Evolutionary conservation across 2,797 vertebrate genomes (phyloP), one percentile per base, ranked within the genome.

Genomic region (Rhadinocentrus ornatus): DNA sequence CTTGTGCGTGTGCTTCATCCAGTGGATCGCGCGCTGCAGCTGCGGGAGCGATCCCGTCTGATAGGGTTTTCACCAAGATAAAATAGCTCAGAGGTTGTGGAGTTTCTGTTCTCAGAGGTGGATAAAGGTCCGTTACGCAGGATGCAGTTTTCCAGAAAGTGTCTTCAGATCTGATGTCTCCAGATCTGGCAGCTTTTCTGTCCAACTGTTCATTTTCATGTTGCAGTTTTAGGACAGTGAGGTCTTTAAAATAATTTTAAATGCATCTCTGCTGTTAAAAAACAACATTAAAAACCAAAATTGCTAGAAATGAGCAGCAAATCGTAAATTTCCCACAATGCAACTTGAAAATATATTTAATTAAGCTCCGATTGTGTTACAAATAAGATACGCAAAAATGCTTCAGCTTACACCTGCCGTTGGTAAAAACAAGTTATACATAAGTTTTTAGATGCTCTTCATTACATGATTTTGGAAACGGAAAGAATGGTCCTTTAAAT

Each of bases 91-190:
- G 34, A 69, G 66, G 68, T 34, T 71, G 62, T 44, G 65, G 6
- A 20, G 24, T 3, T 41, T 16, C 44, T 39, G 48, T 3, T 39
- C 68, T 70, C 75, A 57, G 48, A 73, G 48, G 56, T 70, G 76
- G 62, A 70, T 20, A 32, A 27, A 10, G 32, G 65, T 13, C 65
- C 64, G 11, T 76, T 63, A 53, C 27, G 68, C 65, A 62, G 64
- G 56, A 13, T 53, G 24, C 26, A 27, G 52, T 29, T 54, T 16
- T 15, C 24, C 44, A n/a, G 44, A 20, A 44, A 3, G 44, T n/a
- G 44, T n/a, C 18, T 48, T 18, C 18, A 20, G 41, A 2, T 46
- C 4, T n/a, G 20, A 48, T n/a, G n/a, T n/a, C n/a, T n/a, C n/a
- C n/a, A n/a, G n/a, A n/a, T n/a, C n/a, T 41, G 29, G 39, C 13